Base-by-base conservation (phyloP, 2,888 invertebrate species). In the Lycia hirtaria region DNA sequence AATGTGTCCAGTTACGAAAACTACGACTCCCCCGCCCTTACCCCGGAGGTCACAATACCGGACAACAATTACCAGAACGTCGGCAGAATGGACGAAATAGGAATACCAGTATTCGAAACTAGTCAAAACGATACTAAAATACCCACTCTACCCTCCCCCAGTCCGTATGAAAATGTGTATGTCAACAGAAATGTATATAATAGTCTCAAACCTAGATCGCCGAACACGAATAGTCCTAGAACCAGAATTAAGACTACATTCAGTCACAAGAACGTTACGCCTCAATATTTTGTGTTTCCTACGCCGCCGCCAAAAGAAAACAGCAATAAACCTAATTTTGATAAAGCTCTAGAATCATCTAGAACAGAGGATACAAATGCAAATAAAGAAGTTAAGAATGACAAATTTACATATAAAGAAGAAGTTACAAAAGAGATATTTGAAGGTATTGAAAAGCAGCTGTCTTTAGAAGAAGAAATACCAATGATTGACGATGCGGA, bases 111-210 rank as follows among this genome's bases (percentile, higher is more conserved):
- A 0, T 88, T 80, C 35, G 88, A 89, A 3, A 83, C 80, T 75
- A 92, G 91, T 80, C 91, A 84, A 70, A 83, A 75, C 15, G 69
- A 64, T 19, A 62, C 68, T 40, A 67, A 69, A 35, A 67, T 51
- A 57, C 68, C 71, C 5, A 62, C 58, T 17, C 57, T 72, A 2
- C 64, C 78, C 0, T 85, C 87, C 0, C 86, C 87, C 0, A 93
- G 93, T 67, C 93, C 93, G 0, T 95, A 95, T 68, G 95, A 95
- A 78, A 95, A 95, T 74, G 92, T 95, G 1, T 87, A 90, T 44
- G 80, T 87, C 17, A 85, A 93, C 64, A 86, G 82, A 55, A 85
- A 85, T 40, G 67, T 80, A 0, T 79, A 75, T 12, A 68, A 72
- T 0, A 82, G 77, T 37, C 60, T 91, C 5, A 88, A 90, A 76